Percentiles rank a stretch among this genome's conserved stretches.
phyloP scores from a whole-genome alignment of 1,140 invertebrate species.

The Augochlora pura region DNA sequence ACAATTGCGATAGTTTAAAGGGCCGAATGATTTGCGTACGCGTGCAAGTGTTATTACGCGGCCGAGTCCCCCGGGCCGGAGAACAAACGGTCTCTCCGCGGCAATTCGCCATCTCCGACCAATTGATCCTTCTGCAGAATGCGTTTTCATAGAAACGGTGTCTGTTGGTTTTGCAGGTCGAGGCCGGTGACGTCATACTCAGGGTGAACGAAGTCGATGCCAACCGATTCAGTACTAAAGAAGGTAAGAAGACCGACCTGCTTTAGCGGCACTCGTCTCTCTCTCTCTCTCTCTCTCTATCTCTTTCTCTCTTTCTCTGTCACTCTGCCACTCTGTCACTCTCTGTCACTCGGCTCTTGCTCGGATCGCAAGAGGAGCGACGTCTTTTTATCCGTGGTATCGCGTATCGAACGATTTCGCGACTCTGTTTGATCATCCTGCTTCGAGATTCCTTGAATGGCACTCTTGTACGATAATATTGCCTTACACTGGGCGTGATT shows the following conservation, averaged over 20 bases:
- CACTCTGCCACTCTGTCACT: too few species aligned
- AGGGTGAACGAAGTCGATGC: slow-evolving; percentile 96
- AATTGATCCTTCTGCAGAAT: slow-evolving; percentile 45
- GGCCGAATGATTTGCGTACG: neutral
- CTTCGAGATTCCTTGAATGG: neutral
- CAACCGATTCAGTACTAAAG: slow-evolving; percentile 93
- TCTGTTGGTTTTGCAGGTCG: slow-evolving; percentile 85
- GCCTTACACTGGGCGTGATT: too few species aligned
- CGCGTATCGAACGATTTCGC: neutral
- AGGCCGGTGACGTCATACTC: slow-evolving; percentile 95
- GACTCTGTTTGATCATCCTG: neutral
- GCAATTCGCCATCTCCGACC: slow-evolving; percentile 40
- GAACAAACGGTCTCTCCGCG: neutral
- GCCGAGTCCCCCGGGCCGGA: neutral
- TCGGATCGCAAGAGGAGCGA: neutral
- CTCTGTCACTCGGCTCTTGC: too few species aligned
- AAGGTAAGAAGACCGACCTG: slow-evolving; percentile 83
- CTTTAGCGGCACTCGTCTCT: slow-evolving; percentile 18
- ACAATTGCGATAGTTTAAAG: neutral
- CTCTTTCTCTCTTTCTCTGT: too few species aligned
- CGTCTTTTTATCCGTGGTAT: slow-evolving; percentile 5
- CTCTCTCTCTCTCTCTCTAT: neutral
- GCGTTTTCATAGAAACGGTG: slow-evolving; percentile 52
- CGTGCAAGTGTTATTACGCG: neutral
- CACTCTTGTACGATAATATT: neutral